Conservation (phyloP, 2,888 invertebrate species). For the Drosophila incognita region DNA sequence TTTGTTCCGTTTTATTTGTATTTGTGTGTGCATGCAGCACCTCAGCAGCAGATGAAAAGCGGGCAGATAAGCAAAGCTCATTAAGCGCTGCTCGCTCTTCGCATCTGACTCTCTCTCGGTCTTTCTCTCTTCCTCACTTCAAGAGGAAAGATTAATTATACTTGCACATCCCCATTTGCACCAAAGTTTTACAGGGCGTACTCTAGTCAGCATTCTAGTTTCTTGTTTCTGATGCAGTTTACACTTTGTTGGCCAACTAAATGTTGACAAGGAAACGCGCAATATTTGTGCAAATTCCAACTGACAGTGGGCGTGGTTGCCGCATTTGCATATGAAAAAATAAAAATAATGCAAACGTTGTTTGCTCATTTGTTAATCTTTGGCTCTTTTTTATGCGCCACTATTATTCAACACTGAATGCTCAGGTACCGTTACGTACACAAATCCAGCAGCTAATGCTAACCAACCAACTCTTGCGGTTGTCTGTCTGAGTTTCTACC, state of each 20-base stretch:
- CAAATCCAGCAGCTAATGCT: constrained; percentile 53
- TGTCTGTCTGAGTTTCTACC: constrained; percentile 47
- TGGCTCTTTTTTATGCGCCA: constrained; percentile 47
- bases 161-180: neutral
- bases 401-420: constrained; percentile 76
- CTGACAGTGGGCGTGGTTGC: constrained; percentile 66
- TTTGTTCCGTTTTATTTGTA: constrained; percentile 40
- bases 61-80: constrained; percentile 53
- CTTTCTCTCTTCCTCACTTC: neutral
- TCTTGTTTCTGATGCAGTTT: constrained; percentile 13
- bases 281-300: constrained; percentile 47
- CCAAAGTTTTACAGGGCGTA: constrained; percentile 4
- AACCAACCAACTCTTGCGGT: constrained; percentile 71
- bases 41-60: constrained; percentile 56
- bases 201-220: neutral
- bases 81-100: constrained; percentile 28
- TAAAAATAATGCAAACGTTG: constrained; percentile 48
- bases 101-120: neutral
- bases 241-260: constrained; percentile 32
- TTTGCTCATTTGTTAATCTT: constrained; percentile 70
- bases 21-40: constrained; percentile 31
- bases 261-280: constrained; percentile 42
- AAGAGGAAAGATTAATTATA: constrained; percentile 7
- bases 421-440: constrained; percentile 73
- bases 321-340: constrained; percentile 62